These are phyloP conservation scores for Drosophila novamexicana DNA, from an alignment of 1,140 invertebrate genomes.

Conservation along the genomic window DNA sequence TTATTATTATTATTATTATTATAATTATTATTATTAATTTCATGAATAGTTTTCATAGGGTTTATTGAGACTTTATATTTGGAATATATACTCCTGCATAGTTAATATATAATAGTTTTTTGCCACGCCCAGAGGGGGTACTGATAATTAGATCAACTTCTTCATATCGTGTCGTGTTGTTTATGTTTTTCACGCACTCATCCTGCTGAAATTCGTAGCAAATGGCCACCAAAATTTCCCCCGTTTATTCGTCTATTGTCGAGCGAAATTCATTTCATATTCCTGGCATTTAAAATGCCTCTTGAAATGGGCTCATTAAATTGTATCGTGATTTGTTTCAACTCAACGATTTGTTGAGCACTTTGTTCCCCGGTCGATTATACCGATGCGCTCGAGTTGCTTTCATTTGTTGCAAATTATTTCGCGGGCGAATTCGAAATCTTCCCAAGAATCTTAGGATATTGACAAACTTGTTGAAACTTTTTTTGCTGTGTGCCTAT, in stretches of 20 bases:
- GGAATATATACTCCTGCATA: too few relatives aligned
- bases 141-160: too few relatives aligned
- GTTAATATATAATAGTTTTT: too few relatives aligned
- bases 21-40: too few relatives aligned
- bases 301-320: conserved; percentile 69
- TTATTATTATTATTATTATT: too few relatives aligned
- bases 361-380: conserved; percentile 41
- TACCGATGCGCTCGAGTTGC: conserved; percentile 39
- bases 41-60: too few relatives aligned
- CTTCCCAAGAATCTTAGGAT: conserved; percentile 37
- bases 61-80: too few relatives aligned
- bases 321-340: conserved; percentile 62
- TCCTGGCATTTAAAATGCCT: conserved; percentile 24
- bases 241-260: conserved; percentile 3
- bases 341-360: conserved; percentile 48
- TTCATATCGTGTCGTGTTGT: background rate
- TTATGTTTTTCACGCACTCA: background rate
- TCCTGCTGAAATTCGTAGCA: background rate
- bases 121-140: too few relatives aligned
- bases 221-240: background rate
- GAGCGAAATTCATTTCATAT: conserved; percentile 24
- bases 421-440: conserved; percentile 23
- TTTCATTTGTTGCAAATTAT: conserved; percentile 68
- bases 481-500: conserved; percentile 33
- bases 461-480: conserved; percentile 41